A percentile compares a stretch with the other conserved stretches of the same genome.
These are phyloP conservation scores for Panorpa germanica DNA, from an alignment of 2,888 invertebrate genomes.

Conservation along the genomic window DNA sequence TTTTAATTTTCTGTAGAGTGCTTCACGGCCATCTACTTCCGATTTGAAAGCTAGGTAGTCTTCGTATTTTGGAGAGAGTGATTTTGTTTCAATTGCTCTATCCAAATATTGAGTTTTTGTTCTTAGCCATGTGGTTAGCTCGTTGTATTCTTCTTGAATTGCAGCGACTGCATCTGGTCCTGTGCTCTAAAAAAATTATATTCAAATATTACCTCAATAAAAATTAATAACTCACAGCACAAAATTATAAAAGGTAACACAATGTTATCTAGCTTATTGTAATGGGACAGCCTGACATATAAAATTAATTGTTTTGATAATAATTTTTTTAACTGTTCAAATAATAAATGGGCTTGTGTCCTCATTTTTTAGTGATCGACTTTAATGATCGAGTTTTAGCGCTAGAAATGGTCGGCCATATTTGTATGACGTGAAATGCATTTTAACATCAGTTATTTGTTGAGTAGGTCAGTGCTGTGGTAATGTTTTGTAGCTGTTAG, in stretches of 20 bases:
- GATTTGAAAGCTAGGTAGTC: conserved; percentile 62
- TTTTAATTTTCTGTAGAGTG: conserved; percentile 57
- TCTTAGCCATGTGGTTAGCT: conserved; percentile 63
- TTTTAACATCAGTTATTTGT: too few relatives aligned
- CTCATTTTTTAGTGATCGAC: too few relatives aligned
- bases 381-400: too few relatives aligned
- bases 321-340: too few relatives aligned
- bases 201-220: not conserved
- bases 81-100: conserved; percentile 53
- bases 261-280: not conserved
- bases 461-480: too few relatives aligned
- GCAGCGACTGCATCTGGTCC: conserved; percentile 55
- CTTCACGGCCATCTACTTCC: conserved; percentile 54
- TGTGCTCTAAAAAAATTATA: conserved; percentile 29
- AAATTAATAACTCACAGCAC: not conserved
- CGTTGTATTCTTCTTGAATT: conserved; percentile 64
- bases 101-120: conserved; percentile 60
- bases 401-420: too few relatives aligned
- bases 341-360: too few relatives aligned
- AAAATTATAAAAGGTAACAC: not conserved
- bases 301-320: too few relatives aligned
- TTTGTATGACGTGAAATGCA: too few relatives aligned
- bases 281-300: too few relatives aligned
- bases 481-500: too few relatives aligned
- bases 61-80: conserved; percentile 59